A percentile compares a stretch with the other conserved stretches of the same genome.
These are phyloP conservation scores for Entomobrya proxima DNA, from an alignment of 2,888 invertebrate genomes.

Conservation along the genomic window DNA sequence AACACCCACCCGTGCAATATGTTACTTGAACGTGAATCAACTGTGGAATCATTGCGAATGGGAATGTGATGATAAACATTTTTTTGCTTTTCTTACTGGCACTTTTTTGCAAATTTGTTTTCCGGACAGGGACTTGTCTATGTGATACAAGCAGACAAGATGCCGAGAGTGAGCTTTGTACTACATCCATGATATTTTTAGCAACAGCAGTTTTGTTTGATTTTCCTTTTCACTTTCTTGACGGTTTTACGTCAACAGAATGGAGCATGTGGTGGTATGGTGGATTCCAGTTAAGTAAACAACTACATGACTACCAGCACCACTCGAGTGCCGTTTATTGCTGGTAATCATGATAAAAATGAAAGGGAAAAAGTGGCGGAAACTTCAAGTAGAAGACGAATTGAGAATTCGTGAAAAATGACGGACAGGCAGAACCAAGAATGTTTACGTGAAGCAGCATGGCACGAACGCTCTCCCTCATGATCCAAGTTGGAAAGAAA, in stretches of 20 bases:
- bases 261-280: not conserved
- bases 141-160: not conserved
- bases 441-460: no score
- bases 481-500: not conserved
- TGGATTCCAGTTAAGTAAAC: not conserved
- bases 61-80: not conserved
- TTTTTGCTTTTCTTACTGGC: not conserved
- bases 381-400: no score
- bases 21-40: constrained; percentile 28
- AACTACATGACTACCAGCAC: not conserved
- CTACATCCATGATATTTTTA: not conserved
- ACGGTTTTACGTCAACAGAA: not conserved
- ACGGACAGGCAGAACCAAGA: no score
- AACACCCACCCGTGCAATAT: constrained; percentile 3
- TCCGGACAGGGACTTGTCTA: constrained; percentile 4
- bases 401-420: no score
- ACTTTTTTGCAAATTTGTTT: constrained; percentile 16
- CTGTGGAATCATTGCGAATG: constrained; percentile 1
- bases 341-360: not conserved
- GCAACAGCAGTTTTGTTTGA: not conserved
- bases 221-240: not conserved
- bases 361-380: not conserved
- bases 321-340: not conserved
- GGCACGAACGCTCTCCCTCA: no score
- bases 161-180: no score